Conservation (phyloP, 2,113 vertebrate species). For the Grammomys surdaster region DNA sequence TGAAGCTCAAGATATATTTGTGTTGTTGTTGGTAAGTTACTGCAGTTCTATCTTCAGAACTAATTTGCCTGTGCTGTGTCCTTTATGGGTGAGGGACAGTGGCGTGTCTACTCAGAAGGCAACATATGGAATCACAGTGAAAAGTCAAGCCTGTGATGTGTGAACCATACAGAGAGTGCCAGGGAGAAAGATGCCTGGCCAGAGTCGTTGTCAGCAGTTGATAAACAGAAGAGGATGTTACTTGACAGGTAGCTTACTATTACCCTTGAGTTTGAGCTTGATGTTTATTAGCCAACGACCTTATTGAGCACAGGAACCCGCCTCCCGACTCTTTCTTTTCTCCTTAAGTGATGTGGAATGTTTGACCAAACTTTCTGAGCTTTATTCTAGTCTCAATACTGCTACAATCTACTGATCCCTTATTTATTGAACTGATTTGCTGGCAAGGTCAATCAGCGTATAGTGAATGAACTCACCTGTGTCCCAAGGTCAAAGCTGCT, state of each 20-base stretch:
- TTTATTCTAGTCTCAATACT: background rate
- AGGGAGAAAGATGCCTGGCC: too few relatives aligned
- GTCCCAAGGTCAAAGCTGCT: too few relatives aligned
- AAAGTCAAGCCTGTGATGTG: background rate
- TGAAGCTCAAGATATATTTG: background rate
- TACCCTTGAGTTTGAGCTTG: background rate
- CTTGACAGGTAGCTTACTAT: background rate
- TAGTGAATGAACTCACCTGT: accelerated
- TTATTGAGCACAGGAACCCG: background rate
- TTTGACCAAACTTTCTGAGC: background rate
- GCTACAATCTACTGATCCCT: background rate
- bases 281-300: background rate
- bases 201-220: too few relatives aligned
- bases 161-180: accelerated
- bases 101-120: background rate
- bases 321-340: background rate
- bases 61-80: background rate
- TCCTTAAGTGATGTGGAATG: background rate
- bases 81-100: background rate
- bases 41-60: background rate
- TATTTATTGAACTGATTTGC: background rate
- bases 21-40: background rate
- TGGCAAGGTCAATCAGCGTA: background rate
- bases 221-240: background rate
- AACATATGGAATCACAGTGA: background rate